Percentiles rank a stretch among this genome's conserved stretches.
phyloP scores from a whole-genome alignment of 2,113 vertebrate genomes.

The Clupea harengus region DNA sequence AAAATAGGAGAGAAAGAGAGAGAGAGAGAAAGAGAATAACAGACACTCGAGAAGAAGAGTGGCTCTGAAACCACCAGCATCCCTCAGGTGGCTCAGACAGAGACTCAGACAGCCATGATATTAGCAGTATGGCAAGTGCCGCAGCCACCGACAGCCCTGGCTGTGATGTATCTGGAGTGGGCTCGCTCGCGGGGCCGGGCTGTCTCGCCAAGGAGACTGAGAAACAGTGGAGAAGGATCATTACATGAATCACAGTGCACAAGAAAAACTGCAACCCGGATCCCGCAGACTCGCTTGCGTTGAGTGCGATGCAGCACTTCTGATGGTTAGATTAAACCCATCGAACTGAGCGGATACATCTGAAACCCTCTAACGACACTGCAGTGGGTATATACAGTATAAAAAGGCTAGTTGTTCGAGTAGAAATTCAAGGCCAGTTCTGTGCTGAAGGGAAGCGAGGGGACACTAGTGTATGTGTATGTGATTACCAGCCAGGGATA shows the following conservation, averaged over 20 bases:
- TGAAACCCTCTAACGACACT: not conserved
- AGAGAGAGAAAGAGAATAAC: not conserved
- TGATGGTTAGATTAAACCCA: slow-evolving; percentile 13
- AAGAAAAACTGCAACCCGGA: not conserved
- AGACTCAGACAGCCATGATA: slow-evolving; percentile 6
- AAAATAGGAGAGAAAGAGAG: not conserved
- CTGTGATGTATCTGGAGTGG: not conserved
- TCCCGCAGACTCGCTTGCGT: not conserved
- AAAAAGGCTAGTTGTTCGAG: not conserved
- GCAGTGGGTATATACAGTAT: not conserved
- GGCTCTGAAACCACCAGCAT: not conserved
- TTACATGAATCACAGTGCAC: slow-evolving; percentile 15
- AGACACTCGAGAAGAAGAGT: too few relatives aligned
- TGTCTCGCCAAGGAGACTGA: not conserved
- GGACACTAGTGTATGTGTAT: not conserved
- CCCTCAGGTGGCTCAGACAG: not conserved
- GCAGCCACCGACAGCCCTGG: not conserved
- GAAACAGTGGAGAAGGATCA: not conserved
- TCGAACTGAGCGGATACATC: not conserved
- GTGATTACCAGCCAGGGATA: not conserved
- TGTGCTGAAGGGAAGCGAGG: not conserved
- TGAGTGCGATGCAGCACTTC: not conserved
- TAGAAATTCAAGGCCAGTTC: not conserved
- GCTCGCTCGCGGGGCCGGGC: not conserved
- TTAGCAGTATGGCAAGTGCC: slow-evolving; percentile 10